Base-by-base conservation (phyloP, 2,113 vertebrate species). In the Pseudopipra pipra region DNA sequence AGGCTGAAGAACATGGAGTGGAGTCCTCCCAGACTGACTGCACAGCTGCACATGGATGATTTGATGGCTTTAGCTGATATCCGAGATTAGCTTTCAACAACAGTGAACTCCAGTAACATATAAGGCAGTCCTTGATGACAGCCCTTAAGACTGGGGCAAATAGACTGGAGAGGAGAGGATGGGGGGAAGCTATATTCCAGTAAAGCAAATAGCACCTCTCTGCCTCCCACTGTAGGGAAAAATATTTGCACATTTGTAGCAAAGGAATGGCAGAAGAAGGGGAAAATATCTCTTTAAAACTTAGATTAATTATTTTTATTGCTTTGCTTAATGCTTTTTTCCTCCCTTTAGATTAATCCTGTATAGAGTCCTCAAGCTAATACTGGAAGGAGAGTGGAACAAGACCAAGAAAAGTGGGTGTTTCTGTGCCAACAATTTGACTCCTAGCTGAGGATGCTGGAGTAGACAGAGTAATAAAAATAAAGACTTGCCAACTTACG, bases 231-330 rank as follows among this genome's bases (percentile, higher is more conserved):
- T 66, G n/a, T 44, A 85, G 55, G 18, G 41, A 82, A 91, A 92
- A 89, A 74, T 62, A 51, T 82, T 94, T 94, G 54, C 81, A 89
- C 70, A 68, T 84, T 91, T 89, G 73, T 41, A 37, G 61, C 17
- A 94, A 95, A 96, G 81, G 84, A 97, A 97, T 79, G 91, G 94
- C 76, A 93, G 81, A 91, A 93, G 88, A 93, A 96, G 92, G 33
- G 39, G 62, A 41, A 93, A 97, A 95, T 90, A 92, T 47, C 93
- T 96, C 86, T 96, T 96, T 98, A 95, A 97, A 97, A 97, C 91
- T 94, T 96, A 95, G 92, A 97, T 97, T 96, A 98, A 97, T 97
- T 97, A 94, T 97, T 95, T 96, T 94, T 95, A 96, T 82, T 95
- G 94, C 83, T 95, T 82, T 94, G 47, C 92, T 92, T 97, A 96